A percentile compares a stretch with the other conserved stretches of the same genome.
Conservation (phyloP, 2,888 invertebrate species). For the Dendrolimus pini region DNA sequence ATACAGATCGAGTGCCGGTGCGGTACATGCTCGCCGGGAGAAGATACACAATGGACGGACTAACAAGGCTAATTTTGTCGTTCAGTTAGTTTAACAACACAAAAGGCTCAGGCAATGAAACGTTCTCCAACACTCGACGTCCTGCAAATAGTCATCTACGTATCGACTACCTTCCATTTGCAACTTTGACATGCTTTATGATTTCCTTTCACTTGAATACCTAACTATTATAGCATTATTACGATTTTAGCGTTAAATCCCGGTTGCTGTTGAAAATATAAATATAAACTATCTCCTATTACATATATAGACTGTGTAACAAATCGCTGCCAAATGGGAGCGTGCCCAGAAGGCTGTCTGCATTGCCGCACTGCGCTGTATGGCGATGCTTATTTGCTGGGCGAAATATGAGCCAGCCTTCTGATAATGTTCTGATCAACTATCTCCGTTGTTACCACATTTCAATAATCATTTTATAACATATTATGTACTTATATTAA, state of each 20-base stretch:
- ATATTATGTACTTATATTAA: too few relatives aligned
- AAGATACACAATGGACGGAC: slow-evolving; percentile 38
- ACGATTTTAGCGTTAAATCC: neutral
- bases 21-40: slow-evolving; percentile 9
- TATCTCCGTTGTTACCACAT: too few relatives aligned
- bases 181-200: slow-evolving; percentile 38
- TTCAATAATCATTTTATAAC: too few relatives aligned
- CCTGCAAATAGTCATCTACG: slow-evolving; percentile 47
- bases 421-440: too few relatives aligned
- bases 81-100: slow-evolving; percentile 54
- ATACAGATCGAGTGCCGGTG: neutral
- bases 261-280: neutral
- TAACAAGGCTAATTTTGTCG: slow-evolving; percentile 53
- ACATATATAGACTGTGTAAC: too few relatives aligned
- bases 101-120: slow-evolving; percentile 49
- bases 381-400: too few relatives aligned
- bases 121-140: slow-evolving; percentile 45
- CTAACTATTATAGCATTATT: neutral
- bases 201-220: slow-evolving; percentile 27
- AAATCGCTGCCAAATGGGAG: too few relatives aligned
- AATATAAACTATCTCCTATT: neutral
- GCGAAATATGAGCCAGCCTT: too few relatives aligned
- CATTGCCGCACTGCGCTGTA: too few relatives aligned
- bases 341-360: too few relatives aligned
- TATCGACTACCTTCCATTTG: slow-evolving; percentile 23